Conservation (phyloP, 2,888 invertebrate genomes). For the Cacoxenus indagator region DNA sequence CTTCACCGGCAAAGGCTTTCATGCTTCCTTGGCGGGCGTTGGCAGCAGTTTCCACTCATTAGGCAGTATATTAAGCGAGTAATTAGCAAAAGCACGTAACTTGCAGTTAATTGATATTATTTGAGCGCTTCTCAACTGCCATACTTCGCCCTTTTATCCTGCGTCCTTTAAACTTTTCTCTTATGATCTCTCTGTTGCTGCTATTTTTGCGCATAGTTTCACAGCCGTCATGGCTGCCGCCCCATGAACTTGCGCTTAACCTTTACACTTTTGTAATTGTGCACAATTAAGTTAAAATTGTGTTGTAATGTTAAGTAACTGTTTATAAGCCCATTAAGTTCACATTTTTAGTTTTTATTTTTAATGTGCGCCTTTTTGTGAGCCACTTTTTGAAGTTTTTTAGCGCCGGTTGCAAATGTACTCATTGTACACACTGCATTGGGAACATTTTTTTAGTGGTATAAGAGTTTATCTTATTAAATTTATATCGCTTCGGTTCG, state of each 20-base stretch:
- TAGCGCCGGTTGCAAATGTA: too few species aligned
- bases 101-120: constrained; percentile 66
- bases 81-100: constrained; percentile 63
- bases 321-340: constrained; percentile 51
- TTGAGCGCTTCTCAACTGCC: constrained; percentile 46
- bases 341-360: constrained; percentile 5
- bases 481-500: too few species aligned
- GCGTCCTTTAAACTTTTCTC: background rate
- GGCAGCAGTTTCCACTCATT: constrained; percentile 65
- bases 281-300: constrained; percentile 54
- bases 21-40: constrained; percentile 37
- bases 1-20: background rate
- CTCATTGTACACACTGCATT: too few species aligned
- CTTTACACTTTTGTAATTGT: constrained; percentile 54
- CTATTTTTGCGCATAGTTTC: constrained; percentile 22
- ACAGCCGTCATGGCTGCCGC: background rate
- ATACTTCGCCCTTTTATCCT: background rate
- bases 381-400: background rate
- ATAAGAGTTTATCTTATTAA: too few species aligned
- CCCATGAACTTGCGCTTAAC: constrained; percentile 52
- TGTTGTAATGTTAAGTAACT: constrained; percentile 56
- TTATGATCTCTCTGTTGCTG: constrained; percentile 13
- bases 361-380: background rate
- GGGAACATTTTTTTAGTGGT: too few species aligned
- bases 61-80: constrained; percentile 65